These are phyloP conservation scores for Acanthacorydalis orientalis DNA, from an alignment of 2,888 invertebrate species.

Conservation along the genomic window DNA sequence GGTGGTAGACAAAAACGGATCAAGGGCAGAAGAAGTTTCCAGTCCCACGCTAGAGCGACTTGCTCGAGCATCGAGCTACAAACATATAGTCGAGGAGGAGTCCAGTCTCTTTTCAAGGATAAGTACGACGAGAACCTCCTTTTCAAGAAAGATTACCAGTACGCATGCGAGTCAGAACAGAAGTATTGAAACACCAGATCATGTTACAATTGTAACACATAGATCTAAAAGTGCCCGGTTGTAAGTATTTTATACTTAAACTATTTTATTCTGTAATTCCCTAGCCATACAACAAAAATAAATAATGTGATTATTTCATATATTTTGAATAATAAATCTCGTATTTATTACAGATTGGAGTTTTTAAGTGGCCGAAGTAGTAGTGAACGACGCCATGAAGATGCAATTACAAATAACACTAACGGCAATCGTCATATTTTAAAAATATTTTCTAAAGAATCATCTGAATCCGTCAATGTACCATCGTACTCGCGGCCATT, in stretches of 20 bases:
- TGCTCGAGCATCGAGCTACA: conserved; percentile 5
- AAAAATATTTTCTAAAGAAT: conserved; percentile 22
- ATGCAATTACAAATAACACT: conserved; percentile 24
- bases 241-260: conserved; percentile 11
- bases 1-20: conserved; percentile 17
- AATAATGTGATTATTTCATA: too few species aligned
- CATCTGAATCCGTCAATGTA: conserved; percentile 22
- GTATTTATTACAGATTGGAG: conserved; percentile 24
- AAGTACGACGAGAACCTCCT: background rate
- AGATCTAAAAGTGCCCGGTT: conserved; percentile 13
- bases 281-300: background rate
- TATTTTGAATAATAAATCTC: background rate
- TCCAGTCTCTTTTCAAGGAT: background rate
- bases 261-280: background rate
- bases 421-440: conserved; percentile 23
- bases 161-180: conserved; percentile 3
- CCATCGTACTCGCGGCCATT: conserved; percentile 30
- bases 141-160: conserved; percentile 1
- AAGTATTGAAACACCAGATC: conserved; percentile 7
- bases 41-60: conserved; percentile 35
- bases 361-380: conserved; percentile 30
- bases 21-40: conserved; percentile 31
- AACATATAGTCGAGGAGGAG: conserved; percentile 5
- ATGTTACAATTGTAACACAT: conserved; percentile 12
- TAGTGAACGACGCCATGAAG: conserved; percentile 10